Evolutionary conservation across 2,797 vertebrate species (phyloP).

Genomic region (Macroramphosus scolopax): DNA sequence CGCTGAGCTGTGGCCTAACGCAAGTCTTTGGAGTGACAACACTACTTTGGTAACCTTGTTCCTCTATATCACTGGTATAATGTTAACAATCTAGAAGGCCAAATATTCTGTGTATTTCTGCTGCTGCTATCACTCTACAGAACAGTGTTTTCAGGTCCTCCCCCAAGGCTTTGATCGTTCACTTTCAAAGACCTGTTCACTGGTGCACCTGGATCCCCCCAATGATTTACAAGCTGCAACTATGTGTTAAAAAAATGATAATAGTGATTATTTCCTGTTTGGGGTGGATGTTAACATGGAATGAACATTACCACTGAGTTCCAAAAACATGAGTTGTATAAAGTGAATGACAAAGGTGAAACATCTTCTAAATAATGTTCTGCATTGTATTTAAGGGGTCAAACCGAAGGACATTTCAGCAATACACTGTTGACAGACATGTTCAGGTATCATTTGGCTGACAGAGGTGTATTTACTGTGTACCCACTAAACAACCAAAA

Average conservation of each 20-base stretch:
- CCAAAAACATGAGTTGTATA: conserved; percentile 2
- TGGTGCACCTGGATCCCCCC: conserved; percentile 60
- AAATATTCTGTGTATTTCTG: neutral
- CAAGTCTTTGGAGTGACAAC: conserved; percentile 34
- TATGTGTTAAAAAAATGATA: conserved; percentile 60
- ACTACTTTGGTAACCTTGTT: conserved; percentile 4
- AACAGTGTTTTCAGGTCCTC: conserved; percentile 23
- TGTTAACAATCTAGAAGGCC: conserved; percentile 1
- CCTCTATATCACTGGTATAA: no score
- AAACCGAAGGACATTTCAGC: neutral
- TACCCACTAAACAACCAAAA: no score
- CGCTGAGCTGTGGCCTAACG: conserved; percentile 18
- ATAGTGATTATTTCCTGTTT: conserved; percentile 59
- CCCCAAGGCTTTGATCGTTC: conserved; percentile 46
- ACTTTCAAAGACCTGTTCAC: conserved; percentile 50
- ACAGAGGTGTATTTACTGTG: no score
- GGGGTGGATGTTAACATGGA: conserved; percentile 44
- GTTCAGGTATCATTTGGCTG: neutral
- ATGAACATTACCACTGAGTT: conserved; percentile 36
- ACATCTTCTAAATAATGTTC: no score
- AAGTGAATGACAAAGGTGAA: no score
- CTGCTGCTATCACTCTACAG: conserved; percentile 1
- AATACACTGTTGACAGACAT: neutral
- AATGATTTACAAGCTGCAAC: conserved; percentile 40
- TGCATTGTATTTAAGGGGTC: neutral